phyloP scores from a whole-genome alignment of 1,140 invertebrate species.

The Probaryconus sp. region DNA sequence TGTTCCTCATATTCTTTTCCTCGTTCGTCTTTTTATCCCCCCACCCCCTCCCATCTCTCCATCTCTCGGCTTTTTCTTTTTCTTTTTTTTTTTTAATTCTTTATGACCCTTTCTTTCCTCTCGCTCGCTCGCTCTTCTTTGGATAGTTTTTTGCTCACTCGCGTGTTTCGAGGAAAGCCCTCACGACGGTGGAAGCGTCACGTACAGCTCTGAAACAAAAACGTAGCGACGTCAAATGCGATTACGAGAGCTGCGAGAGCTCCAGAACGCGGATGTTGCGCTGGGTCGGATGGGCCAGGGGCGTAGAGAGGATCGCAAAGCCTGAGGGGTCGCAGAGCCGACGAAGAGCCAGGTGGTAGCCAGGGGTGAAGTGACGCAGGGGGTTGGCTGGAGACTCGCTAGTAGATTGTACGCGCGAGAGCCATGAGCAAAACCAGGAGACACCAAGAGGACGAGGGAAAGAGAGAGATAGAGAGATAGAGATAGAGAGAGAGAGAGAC shows the following conservation, averaged over 20 bases:
- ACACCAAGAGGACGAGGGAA: constrained; percentile 44
- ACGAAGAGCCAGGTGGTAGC: constrained; percentile 58
- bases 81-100: constrained; percentile 57
- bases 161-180: constrained; percentile 71
- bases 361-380: constrained; percentile 55
- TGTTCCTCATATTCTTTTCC: constrained; percentile 28
- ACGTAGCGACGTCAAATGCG: constrained; percentile 78
- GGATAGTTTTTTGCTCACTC: constrained; percentile 58
- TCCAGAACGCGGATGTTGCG: constrained; percentile 77
- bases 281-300: constrained; percentile 72
- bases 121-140: constrained; percentile 43
- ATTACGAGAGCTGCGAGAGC: constrained; percentile 78
- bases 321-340: constrained; percentile 60
- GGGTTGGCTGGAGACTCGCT: constrained; percentile 48
- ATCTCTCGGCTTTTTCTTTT: constrained; percentile 33
- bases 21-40: too few species aligned
- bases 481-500: too few species aligned
- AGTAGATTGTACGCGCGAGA: constrained; percentile 59
- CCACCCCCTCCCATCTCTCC: too few species aligned
- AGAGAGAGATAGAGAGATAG: constrained; percentile 38
- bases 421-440: constrained; percentile 43
- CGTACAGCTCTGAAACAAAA: constrained; percentile 78
- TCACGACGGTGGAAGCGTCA: constrained; percentile 75
- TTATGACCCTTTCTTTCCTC: constrained; percentile 41
- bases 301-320: constrained; percentile 50